Evolutionary conservation across 2,888 invertebrate species (phyloP).

Genomic region (Acholoe squamosa): DNA sequence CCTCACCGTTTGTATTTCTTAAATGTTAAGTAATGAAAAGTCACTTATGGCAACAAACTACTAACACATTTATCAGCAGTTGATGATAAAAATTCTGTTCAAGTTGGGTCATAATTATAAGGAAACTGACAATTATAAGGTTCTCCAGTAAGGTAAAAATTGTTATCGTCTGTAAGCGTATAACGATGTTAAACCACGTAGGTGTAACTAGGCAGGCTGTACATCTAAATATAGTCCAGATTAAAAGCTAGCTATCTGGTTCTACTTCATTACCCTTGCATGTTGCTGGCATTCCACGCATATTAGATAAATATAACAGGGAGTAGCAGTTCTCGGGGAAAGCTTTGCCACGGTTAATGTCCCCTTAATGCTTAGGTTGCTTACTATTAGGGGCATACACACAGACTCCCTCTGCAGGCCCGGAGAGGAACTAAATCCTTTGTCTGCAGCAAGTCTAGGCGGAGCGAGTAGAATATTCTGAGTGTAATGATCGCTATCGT

Average conservation of each 20-base stretch:
- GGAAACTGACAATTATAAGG: not conserved
- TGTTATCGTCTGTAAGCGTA: not conserved
- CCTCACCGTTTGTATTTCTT: not conserved
- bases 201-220: not conserved
- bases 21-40: not conserved
- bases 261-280: not conserved
- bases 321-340: not conserved
- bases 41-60: constrained; percentile 42
- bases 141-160: not conserved
- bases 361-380: not conserved
- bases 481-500: not conserved
- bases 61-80: not conserved
- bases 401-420: constrained; percentile 47
- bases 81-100: constrained; percentile 34
- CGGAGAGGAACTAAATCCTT: constrained; percentile 18
- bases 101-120: constrained; percentile 20
- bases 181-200: not conserved
- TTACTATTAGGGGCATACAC: not conserved
- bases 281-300: constrained; percentile 19
- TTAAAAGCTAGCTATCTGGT: constrained; percentile 7
- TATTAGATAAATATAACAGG: not conserved
- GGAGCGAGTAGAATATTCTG: not conserved
- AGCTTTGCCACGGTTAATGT: not conserved
- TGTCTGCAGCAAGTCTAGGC: constrained; percentile 30
- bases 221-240: too few species aligned